phyloP scores from a whole-genome alignment of 2,113 vertebrate genomes.

The Amphiprion ocellaris region DNA sequence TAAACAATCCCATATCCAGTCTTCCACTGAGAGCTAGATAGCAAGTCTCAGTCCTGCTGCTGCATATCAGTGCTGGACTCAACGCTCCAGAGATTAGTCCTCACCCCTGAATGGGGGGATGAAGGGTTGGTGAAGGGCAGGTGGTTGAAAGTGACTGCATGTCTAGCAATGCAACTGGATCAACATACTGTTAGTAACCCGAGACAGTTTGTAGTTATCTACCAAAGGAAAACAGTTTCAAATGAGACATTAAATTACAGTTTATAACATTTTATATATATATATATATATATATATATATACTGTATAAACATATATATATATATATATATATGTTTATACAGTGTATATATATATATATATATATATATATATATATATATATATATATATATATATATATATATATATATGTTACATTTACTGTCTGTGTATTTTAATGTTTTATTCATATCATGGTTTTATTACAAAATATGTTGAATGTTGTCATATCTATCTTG shows the following conservation, averaged over 20 bases:
- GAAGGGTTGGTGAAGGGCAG: slow-evolving; percentile 6
- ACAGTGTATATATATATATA: too few species aligned
- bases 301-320: too few species aligned
- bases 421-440: neutral
- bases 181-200: slow-evolving; percentile 11
- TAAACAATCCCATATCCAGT: slow-evolving; percentile 79
- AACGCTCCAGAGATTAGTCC: slow-evolving; percentile 62
- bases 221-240: neutral
- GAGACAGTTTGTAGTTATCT: neutral
- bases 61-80: slow-evolving; percentile 68
- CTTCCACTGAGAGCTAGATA: slow-evolving; percentile 69
- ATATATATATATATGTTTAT: too few species aligned
- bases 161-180: slow-evolving; percentile 23
- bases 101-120: slow-evolving; percentile 36
- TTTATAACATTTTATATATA: too few species aligned
- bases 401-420: too few species aligned
- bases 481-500: too few species aligned
- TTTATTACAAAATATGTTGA: too few species aligned
- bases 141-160: slow-evolving; percentile 1
- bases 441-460: neutral
- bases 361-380: too few species aligned
- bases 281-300: too few species aligned
- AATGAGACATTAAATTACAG: neutral
- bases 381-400: too few species aligned
- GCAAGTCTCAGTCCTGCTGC: slow-evolving; percentile 55